Conservation (phyloP, 1,140 invertebrate species). For the Wasmannia auropunctata region DNA sequence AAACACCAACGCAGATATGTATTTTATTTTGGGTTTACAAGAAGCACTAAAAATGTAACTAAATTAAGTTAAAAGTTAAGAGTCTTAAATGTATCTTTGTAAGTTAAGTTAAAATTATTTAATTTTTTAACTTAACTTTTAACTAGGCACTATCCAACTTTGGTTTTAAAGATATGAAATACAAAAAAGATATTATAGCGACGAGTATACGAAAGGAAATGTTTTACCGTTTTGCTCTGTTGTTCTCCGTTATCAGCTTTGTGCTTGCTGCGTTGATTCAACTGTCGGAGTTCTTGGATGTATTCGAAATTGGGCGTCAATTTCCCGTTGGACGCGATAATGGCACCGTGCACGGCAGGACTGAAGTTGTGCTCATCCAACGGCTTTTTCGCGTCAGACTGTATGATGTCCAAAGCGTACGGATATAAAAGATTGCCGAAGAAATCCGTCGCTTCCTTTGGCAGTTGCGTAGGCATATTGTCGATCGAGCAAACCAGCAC, state of each 20-base stretch:
- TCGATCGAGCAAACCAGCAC: slow-evolving; percentile 99
- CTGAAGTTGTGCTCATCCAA: slow-evolving; percentile 92
- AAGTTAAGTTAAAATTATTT: no score
- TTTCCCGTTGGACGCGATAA: slow-evolving; percentile 97
- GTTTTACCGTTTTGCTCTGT: slow-evolving; percentile 70
- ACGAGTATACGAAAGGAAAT: neutral
- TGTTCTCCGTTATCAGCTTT: slow-evolving; percentile 79
- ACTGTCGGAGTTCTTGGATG: slow-evolving; percentile 94
- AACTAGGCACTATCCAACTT: no score
- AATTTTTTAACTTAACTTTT: no score
- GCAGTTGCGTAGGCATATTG: slow-evolving; percentile 99
- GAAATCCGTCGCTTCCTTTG: slow-evolving; percentile 98
- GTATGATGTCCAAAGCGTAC: slow-evolving; percentile 95
- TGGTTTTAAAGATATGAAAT: neutral
- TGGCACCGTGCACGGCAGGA: slow-evolving; percentile 93
- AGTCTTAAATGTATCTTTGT: no score
- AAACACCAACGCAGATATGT: no score
- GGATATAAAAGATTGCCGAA: slow-evolving; percentile 97
- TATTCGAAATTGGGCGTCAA: slow-evolving; percentile 98
- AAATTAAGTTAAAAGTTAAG: no score
- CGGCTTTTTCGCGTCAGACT: slow-evolving; percentile 94
- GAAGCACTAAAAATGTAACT: no score
- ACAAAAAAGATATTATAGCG: neutral
- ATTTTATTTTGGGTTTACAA: no score
- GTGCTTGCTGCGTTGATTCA: slow-evolving; percentile 80